Percentiles rank a stretch among this genome's conserved stretches.
Evolutionary conservation across 2,797 vertebrate genomes (phyloP).

Genomic region (Semotilus atromaculatus): DNA sequence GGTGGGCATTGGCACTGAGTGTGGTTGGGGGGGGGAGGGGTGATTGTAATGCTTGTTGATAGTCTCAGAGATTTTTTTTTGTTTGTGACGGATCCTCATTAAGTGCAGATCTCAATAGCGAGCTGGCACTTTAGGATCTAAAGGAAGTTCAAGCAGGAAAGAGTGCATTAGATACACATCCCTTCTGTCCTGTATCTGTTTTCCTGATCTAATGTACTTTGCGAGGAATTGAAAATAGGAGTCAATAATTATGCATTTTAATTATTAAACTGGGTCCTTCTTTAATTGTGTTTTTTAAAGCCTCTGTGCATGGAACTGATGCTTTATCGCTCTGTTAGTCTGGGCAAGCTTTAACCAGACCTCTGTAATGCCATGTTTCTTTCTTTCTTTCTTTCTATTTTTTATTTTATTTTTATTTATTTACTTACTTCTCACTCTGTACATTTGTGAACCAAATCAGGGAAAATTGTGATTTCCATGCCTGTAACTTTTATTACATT

Average conservation of each 20-base stretch:
- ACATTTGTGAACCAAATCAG: neutral
- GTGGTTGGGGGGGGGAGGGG: constrained; percentile 54
- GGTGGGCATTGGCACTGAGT: constrained; percentile 65
- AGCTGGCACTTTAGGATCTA: constrained; percentile 61
- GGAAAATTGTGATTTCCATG: neutral
- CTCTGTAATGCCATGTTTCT: constrained; percentile 48
- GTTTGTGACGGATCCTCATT: constrained; percentile 80
- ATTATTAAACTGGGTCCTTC: constrained; percentile 82
- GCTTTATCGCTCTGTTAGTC: constrained; percentile 74
- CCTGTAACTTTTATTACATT: neutral
- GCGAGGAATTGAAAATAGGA: constrained; percentile 82
- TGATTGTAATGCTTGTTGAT: constrained; percentile 82
- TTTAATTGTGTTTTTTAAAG: constrained; percentile 86
- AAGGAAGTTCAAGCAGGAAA: constrained; percentile 65
- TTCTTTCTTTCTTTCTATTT: neutral
- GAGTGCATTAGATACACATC: constrained; percentile 81
- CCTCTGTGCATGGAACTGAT: constrained; percentile 76
- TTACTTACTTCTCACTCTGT: constrained; percentile 32
- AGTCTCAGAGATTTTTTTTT: constrained; percentile 79
- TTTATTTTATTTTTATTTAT: constrained; percentile 20
- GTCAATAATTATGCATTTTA: constrained; percentile 87
- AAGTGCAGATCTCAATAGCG: constrained; percentile 77
- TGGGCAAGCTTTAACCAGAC: constrained; percentile 70
- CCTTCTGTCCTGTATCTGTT: constrained; percentile 68
- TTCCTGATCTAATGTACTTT: constrained; percentile 86